phyloP scores from a whole-genome alignment of 1,140 invertebrate genomes.

The Ridgeia piscesae region DNA sequence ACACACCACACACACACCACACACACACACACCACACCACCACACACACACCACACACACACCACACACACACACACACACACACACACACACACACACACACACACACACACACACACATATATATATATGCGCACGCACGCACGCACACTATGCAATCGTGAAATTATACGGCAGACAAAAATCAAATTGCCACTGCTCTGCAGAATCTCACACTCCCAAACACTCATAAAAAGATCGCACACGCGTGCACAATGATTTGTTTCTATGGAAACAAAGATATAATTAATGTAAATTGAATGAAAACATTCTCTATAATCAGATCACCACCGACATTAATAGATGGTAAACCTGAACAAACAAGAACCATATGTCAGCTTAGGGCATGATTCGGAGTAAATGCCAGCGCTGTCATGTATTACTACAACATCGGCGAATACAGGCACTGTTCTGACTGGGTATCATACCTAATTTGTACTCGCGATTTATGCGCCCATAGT shows the following conservation, averaged over 20 bases:
- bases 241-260: background rate
- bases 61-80: no score
- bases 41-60: no score
- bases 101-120: no score
- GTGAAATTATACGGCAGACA: no score
- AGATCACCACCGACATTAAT: background rate
- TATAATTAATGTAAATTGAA: background rate
- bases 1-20: no score
- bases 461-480: background rate
- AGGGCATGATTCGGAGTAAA: background rate
- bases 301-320: background rate
- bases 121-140: no score
- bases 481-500: background rate
- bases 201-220: no score
- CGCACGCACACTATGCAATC: no score
- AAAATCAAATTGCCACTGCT: no score
- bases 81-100: no score
- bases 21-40: no score
- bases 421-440: background rate
- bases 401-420: background rate
- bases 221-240: no score
- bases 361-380: background rate
- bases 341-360: background rate
- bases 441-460: background rate
- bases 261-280: background rate